phyloP scores from a whole-genome alignment of 1,140 invertebrate genomes.

The Drosophila lacteicornis region DNA sequence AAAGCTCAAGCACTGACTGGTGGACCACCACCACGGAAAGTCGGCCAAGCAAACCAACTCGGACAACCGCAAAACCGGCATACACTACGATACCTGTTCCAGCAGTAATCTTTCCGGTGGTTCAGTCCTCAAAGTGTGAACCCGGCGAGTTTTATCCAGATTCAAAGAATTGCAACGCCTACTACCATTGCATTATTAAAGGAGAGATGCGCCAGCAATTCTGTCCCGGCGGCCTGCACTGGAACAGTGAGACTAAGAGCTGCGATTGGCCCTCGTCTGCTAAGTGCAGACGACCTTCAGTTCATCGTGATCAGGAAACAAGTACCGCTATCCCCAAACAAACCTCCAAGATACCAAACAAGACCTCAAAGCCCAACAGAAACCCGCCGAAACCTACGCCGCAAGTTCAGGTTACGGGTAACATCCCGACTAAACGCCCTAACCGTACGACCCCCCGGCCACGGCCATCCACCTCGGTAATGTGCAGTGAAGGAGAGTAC shows the following conservation, averaged over 20 bases:
- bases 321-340: conserved; percentile 30
- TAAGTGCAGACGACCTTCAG: conserved; percentile 86
- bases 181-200: conserved; percentile 90
- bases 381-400: conserved; percentile 30
- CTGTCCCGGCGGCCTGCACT: conserved; percentile 92
- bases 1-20: conserved; percentile 64
- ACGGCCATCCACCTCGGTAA: conserved; percentile 37
- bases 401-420: not conserved
- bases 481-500: conserved; percentile 86
- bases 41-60: conserved; percentile 61
- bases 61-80: conserved; percentile 60
- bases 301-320: conserved; percentile 21
- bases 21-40: conserved; percentile 81
- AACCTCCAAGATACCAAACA: conserved; percentile 39
- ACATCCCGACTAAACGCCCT: conserved; percentile 13
- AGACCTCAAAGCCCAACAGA: conserved; percentile 23
- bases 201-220: conserved; percentile 88
- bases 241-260: conserved; percentile 86
- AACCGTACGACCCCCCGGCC: conserved; percentile 45
- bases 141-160: conserved; percentile 89
- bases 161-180: conserved; percentile 90
- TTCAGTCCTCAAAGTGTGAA: conserved; percentile 86
- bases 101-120: conserved; percentile 82
- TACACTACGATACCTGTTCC: conserved; percentile 84
- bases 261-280: conserved; percentile 93